Conservation (phyloP, 2,797 vertebrate species). For the Meriones psammophilus region DNA sequence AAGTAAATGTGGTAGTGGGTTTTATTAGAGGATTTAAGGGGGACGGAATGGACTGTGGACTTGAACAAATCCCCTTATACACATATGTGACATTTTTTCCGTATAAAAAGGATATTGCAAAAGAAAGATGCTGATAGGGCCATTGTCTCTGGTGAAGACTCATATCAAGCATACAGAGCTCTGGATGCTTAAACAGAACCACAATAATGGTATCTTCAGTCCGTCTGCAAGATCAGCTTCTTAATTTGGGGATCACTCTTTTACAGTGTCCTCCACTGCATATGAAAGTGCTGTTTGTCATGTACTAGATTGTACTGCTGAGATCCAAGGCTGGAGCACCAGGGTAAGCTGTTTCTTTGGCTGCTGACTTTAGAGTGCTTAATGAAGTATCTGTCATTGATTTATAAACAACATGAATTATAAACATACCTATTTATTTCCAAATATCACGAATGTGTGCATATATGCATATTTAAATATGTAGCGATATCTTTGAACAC, state of each 20-base stretch:
- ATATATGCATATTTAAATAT: neutral
- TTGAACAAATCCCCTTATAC: neutral
- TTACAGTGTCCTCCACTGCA: neutral
- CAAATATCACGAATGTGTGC: neutral
- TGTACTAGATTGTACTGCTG: rapidly evolving
- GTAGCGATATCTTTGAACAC: neutral
- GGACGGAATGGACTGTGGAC: too few species aligned
- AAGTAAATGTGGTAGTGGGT: neutral
- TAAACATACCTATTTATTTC: neutral
- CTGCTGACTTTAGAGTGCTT: neutral
- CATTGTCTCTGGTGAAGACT: neutral
- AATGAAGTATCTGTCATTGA: neutral
- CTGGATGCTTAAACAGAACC: neutral
- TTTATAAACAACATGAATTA: neutral
- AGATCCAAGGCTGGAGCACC: neutral
- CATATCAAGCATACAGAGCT: neutral
- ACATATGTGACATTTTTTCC: neutral
- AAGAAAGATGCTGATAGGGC: rapidly evolving
- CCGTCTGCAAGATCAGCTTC: neutral
- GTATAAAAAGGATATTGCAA: neutral
- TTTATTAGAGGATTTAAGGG: too few species aligned
- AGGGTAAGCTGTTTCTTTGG: neutral
- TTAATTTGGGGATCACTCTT: neutral
- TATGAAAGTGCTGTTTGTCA: neutral
- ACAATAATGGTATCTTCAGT: neutral